Evolutionary conservation across 2,797 vertebrate species (phyloP).

Genomic region (Amblyopsis hoosieri): DNA sequence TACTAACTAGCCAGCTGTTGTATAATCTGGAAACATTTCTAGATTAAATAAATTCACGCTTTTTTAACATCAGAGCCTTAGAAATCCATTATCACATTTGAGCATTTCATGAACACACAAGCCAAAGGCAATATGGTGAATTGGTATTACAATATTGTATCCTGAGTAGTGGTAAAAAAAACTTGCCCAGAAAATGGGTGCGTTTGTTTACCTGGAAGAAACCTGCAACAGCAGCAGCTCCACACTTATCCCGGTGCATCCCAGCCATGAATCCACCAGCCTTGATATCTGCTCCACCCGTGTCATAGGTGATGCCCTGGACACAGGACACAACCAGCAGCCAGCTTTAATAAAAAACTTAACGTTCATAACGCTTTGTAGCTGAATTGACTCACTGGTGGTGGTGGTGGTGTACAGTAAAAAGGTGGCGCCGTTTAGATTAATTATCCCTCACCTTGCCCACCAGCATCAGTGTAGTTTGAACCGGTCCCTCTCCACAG

Average conservation of each 20-base stretch:
- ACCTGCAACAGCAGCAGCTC: conserved; percentile 82
- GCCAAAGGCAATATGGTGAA: no score
- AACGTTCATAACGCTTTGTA: not conserved
- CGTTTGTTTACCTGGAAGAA: conserved; percentile 78
- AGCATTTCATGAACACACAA: no score
- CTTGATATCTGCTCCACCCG: conserved; percentile 85
- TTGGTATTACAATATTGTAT: no score
- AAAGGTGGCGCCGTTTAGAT: not conserved
- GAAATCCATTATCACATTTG: no score
- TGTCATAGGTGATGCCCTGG: conserved; percentile 85
- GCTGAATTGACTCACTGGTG: not conserved
- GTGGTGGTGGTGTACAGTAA: no score
- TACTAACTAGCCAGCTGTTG: no score
- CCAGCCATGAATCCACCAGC: conserved; percentile 84
- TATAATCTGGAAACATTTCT: no score
- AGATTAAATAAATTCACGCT: no score
- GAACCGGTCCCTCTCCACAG: conserved; percentile 73
- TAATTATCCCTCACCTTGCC: conserved; percentile 74
- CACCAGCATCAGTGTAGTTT: conserved; percentile 81
- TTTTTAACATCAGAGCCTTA: no score
- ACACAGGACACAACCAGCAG: conserved; percentile 1
- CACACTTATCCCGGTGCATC: conserved; percentile 87
- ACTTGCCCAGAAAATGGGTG: not conserved
- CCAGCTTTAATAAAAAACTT: not conserved
- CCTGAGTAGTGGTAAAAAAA: no score